These are phyloP conservation scores for Paedocypris micromegethes DNA, from an alignment of 2,797 vertebrate species.

Conservation along the genomic window DNA sequence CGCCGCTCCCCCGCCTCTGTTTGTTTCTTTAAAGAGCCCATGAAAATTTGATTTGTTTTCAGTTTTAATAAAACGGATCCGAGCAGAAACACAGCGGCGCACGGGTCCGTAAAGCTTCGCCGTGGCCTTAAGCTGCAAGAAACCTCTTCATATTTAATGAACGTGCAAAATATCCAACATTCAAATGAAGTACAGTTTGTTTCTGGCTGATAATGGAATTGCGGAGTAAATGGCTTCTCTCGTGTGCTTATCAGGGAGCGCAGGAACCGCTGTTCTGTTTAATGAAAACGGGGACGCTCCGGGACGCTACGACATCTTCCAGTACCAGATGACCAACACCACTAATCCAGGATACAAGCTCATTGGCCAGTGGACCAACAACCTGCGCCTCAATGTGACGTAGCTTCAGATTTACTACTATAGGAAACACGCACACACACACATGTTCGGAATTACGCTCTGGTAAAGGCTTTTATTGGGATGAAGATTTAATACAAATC, in stretches of 20 bases:
- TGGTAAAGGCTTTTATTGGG: too few species aligned
- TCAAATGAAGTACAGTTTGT: not conserved
- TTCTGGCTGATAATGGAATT: not conserved
- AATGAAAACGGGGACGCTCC: slow-evolving; percentile 88
- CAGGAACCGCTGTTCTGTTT: slow-evolving; percentile 83
- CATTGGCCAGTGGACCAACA: slow-evolving; percentile 89
- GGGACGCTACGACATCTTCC: slow-evolving; percentile 90
- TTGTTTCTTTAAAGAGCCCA: not conserved
- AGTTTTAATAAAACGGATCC: not conserved
- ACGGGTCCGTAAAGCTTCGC: too few species aligned
- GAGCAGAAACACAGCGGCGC: too few species aligned
- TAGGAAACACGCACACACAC: too few species aligned
- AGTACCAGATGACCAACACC: slow-evolving; percentile 82
- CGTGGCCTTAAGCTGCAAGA: too few species aligned
- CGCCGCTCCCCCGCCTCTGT: not conserved
- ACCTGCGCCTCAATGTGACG: slow-evolving; percentile 73
- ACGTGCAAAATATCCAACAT: too few species aligned
- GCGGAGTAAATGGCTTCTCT: not conserved
- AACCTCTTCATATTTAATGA: too few species aligned
- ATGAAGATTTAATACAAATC: too few species aligned
- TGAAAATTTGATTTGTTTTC: not conserved
- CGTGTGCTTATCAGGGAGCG: slow-evolving; percentile 70
- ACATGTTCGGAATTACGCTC: too few species aligned
- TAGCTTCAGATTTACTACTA: not conserved
- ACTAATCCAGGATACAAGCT: slow-evolving; percentile 73